Percentiles rank a stretch among this genome's conserved stretches.
phyloP scores from a whole-genome alignment of 2,888 invertebrate species.

The Punctoribates punctum region DNA sequence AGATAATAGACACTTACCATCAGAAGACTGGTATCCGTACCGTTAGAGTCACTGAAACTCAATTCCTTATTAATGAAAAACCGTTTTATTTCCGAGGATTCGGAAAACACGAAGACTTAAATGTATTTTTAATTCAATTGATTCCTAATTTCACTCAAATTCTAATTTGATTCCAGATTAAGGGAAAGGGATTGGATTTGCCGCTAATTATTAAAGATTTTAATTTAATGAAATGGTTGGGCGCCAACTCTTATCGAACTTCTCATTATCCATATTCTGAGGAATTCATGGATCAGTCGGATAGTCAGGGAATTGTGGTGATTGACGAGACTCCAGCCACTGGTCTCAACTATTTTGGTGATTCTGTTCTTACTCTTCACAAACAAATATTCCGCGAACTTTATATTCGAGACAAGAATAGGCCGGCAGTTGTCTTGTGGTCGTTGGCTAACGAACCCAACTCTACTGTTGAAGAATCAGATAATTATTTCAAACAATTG shows the following conservation, averaged over 20 bases:
- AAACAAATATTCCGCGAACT: conserved; percentile 79
- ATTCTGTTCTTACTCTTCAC: conserved; percentile 70
- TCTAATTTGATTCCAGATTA: conserved; percentile 60
- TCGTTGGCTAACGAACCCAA: conserved; percentile 92
- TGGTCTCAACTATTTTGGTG: conserved; percentile 66
- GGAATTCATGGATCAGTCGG: conserved; percentile 83
- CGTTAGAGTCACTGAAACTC: conserved; percentile 53
- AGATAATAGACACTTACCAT: conserved; percentile 68
- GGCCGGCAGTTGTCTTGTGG: conserved; percentile 94
- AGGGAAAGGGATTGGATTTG: conserved; percentile 89
- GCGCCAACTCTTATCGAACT: conserved; percentile 89
- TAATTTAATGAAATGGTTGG: conserved; percentile 89
- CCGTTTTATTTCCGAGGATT: conserved; percentile 88
- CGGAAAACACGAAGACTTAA: conserved; percentile 91
- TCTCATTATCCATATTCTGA: conserved; percentile 98
- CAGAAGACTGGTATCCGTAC: conserved; percentile 81
- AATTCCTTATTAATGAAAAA: conserved; percentile 72
- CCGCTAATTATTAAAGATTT: conserved; percentile 82
- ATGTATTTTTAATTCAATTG: conserved; percentile 60
- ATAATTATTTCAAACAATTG: conserved; percentile 75
- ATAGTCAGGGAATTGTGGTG: conserved; percentile 85
- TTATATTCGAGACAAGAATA: conserved; percentile 84
- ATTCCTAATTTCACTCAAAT: background rate
- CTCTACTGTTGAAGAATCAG: conserved; percentile 65
- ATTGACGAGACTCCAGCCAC: conserved; percentile 94